Evolutionary conservation across 2,113 vertebrate genomes (phyloP).

Genomic region (Pollachius pollachius): DNA sequence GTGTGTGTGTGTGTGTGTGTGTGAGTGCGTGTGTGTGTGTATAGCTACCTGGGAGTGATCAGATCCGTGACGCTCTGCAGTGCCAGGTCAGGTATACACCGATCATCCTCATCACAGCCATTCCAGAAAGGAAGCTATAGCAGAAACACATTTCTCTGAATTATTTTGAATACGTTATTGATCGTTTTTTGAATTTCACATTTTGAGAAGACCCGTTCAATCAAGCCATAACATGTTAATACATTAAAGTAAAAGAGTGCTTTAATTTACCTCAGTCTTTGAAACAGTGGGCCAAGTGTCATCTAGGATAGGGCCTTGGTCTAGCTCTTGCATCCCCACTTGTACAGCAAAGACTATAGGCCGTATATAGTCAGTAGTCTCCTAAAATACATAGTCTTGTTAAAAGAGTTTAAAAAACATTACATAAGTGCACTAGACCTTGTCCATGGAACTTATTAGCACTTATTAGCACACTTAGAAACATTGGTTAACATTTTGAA

Average conservation of each 20-base stretch:
- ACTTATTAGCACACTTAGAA: no score
- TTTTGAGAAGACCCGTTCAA: no score
- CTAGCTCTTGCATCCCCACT: slow-evolving; percentile 74
- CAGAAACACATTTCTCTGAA: background rate
- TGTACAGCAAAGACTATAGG: slow-evolving; percentile 85
- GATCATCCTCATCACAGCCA: slow-evolving; percentile 92
- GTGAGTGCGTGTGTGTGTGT: slow-evolving; percentile 10
- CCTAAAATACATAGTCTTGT: slow-evolving; percentile 62
- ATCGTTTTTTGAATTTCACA: no score
- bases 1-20: background rate
- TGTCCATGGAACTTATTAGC: no score
- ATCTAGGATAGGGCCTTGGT: slow-evolving; percentile 80
- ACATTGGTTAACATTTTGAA: no score
- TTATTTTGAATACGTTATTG: background rate
- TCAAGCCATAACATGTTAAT: no score
- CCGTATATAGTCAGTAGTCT: slow-evolving; percentile 91
- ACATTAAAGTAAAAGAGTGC: background rate
- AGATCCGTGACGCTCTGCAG: slow-evolving; percentile 85
- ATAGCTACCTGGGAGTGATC: slow-evolving; percentile 82
- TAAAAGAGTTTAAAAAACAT: no score
- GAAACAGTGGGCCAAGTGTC: slow-evolving; percentile 86
- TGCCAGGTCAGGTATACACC: slow-evolving; percentile 88
- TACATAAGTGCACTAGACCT: no score
- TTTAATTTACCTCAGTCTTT: slow-evolving; percentile 79
- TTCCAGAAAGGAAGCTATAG: slow-evolving; percentile 95